phyloP scores from a whole-genome alignment of 1,140 invertebrate genomes.

The Pseudomyrmex cubaensis region DNA sequence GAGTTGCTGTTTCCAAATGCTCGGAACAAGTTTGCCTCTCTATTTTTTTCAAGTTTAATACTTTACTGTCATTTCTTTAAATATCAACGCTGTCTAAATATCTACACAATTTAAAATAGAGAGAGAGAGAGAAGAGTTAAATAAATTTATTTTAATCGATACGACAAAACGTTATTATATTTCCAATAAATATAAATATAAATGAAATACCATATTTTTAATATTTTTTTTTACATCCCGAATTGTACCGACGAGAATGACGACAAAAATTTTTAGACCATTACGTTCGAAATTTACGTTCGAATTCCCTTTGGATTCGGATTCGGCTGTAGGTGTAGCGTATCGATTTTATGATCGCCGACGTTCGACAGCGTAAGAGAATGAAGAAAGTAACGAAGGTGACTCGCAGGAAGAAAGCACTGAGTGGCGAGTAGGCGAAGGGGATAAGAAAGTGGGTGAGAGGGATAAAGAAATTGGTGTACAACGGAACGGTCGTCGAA shows the following conservation, averaged over 20 bases:
- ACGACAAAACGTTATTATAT: too few relatives aligned
- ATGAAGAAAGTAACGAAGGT: conserved; percentile 50
- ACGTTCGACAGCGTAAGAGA: conserved; percentile 34
- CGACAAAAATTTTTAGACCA: neutral
- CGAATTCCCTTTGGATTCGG: conserved; percentile 32
- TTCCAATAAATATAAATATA: too few relatives aligned
- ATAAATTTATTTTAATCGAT: too few relatives aligned
- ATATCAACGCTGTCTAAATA: neutral
- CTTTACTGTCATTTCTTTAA: conserved; percentile 8
- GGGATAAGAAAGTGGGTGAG: neutral
- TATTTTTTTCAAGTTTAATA: conserved; percentile 10
- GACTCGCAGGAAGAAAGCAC: conserved; percentile 1
- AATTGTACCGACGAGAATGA: too few relatives aligned
- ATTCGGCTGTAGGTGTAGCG: neutral
- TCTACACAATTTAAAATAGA: too few relatives aligned
- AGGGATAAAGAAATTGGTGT: conserved; percentile 31
- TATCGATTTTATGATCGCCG: conserved; percentile 58
- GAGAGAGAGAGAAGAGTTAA: too few relatives aligned
- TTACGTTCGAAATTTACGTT: conserved; percentile 25
- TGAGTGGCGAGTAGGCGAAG: neutral
- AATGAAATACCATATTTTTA: too few relatives aligned
- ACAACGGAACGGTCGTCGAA: conserved; percentile 23
- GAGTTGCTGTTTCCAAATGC: conserved; percentile 36
- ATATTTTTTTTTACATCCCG: too few relatives aligned
- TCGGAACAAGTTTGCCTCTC: conserved; percentile 18